Evolutionary conservation across 2,113 vertebrate species (phyloP).

Genomic region (Lates calcarifer): DNA sequence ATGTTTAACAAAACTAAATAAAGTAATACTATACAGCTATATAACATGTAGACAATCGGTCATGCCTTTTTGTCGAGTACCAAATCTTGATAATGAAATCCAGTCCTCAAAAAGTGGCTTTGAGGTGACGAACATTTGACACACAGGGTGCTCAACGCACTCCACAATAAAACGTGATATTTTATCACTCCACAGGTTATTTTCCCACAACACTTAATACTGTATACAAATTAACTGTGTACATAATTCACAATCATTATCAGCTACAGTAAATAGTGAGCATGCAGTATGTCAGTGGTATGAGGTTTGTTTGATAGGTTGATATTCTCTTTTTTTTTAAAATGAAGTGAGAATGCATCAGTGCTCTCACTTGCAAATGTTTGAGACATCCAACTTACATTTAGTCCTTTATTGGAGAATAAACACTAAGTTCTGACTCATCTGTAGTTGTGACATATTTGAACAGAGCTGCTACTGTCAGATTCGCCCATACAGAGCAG

Average conservation of each 20-base stretch:
- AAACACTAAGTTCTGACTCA: conserved; percentile 14
- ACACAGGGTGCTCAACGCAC: conserved; percentile 45
- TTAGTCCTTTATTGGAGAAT: conserved; percentile 42
- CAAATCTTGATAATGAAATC: conserved; percentile 63
- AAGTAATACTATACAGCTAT: conserved; percentile 83
- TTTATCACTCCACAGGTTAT: conserved; percentile 75
- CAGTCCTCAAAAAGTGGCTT: conserved; percentile 45
- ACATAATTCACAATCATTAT: conserved; percentile 70
- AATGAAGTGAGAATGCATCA: conserved; percentile 23
- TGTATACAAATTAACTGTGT: conserved; percentile 68
- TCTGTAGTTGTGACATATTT: conserved; percentile 20
- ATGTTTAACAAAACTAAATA: conserved; percentile 73
- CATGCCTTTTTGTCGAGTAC: conserved; percentile 74
- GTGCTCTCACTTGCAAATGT: conserved; percentile 15
- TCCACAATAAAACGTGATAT: conserved; percentile 59
- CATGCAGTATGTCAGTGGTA: conserved; percentile 65
- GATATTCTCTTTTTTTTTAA: background rate
- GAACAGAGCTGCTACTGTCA: background rate
- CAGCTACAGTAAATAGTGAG: conserved; percentile 61
- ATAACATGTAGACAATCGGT: conserved; percentile 69
- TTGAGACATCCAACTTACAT: conserved; percentile 28
- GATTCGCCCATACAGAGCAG: conserved; percentile 3
- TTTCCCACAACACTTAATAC: conserved; percentile 64
- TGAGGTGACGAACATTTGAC: conserved; percentile 58
- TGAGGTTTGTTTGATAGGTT: conserved; percentile 50